Percentiles rank a stretch among this genome's conserved stretches.
Evolutionary conservation across 2,113 vertebrate species (phyloP).

Genomic region (Hyperoodon ampullatus): DNA sequence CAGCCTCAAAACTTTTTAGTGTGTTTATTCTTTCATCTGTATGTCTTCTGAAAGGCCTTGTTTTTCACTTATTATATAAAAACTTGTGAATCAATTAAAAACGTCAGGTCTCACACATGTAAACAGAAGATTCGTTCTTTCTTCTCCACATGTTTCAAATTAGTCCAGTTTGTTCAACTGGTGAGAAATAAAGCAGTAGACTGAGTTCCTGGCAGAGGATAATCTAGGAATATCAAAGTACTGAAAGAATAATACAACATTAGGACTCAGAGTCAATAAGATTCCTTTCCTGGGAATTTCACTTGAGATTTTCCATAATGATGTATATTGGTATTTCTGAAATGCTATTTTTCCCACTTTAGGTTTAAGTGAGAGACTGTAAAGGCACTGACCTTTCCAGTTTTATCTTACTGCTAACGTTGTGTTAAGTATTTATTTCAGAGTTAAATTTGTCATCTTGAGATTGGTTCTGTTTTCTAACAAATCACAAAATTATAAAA

Average conservation of each 20-base stretch:
- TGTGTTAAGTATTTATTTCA: neutral
- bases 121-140: conserved; percentile 78
- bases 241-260: conserved; percentile 68
- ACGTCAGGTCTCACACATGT: conserved; percentile 80
- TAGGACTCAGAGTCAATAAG: conserved; percentile 36
- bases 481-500: conserved; percentile 16
- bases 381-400: neutral
- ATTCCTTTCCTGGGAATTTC: neutral
- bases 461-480: conserved; percentile 2
- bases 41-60: conserved; percentile 77
- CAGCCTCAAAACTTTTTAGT: conserved; percentile 74
- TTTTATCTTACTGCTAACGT: neutral
- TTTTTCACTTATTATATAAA: conserved; percentile 82
- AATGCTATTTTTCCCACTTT: neutral
- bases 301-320: neutral
- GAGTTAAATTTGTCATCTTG: neutral
- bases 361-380: neutral
- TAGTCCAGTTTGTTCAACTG: conserved; percentile 82
- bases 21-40: conserved; percentile 82
- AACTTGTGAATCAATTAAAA: conserved; percentile 84
- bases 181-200: conserved; percentile 81
- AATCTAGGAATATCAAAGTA: conserved; percentile 76
- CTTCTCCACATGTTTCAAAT: conserved; percentile 84
- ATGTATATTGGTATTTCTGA: neutral
- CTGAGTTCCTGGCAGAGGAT: conserved; percentile 71